Conservation (phyloP, 2,888 invertebrate species). For the Apamea crenata region DNA sequence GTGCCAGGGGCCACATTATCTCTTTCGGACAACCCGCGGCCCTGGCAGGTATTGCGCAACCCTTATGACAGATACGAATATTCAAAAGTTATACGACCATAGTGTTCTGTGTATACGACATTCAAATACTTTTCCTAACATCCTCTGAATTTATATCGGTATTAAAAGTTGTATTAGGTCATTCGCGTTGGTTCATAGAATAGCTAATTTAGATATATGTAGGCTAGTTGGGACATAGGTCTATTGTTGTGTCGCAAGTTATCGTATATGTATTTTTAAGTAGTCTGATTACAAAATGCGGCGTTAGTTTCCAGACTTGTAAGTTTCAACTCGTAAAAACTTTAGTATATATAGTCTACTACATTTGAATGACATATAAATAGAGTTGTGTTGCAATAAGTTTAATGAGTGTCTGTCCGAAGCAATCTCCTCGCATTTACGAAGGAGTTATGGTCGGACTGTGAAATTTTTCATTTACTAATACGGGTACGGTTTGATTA, state of each 20-base stretch:
- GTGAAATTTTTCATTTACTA: not conserved
- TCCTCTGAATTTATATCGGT: constrained; percentile 64
- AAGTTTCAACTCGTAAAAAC: constrained; percentile 27
- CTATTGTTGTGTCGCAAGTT: constrained; percentile 60
- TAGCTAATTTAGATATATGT: constrained; percentile 68
- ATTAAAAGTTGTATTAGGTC: constrained; percentile 61
- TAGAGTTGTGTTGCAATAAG: constrained; percentile 1
- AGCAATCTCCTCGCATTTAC: constrained; percentile 28
- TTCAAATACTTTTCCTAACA: constrained; percentile 39
- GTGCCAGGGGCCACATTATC: too few species aligned
- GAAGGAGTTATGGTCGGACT: not conserved
- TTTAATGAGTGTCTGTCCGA: not conserved
- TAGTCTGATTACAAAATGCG: constrained; percentile 54
- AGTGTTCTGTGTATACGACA: too few species aligned
- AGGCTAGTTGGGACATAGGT: constrained; percentile 66
- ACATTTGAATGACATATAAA: constrained; percentile 15
- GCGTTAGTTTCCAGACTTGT: constrained; percentile 18
- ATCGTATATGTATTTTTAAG: constrained; percentile 60
- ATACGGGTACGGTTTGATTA: not conserved
- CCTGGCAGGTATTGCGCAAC: constrained; percentile 42
- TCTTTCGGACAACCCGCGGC: too few species aligned
- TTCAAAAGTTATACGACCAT: constrained; percentile 13
- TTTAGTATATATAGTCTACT: not conserved
- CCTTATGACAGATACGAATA: constrained; percentile 15
- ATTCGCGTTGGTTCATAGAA: constrained; percentile 60